Percentiles rank a stretch among this genome's conserved stretches.
Conservation (phyloP, 2,113 vertebrate species). For the Hippocampus mohnikei region DNA sequence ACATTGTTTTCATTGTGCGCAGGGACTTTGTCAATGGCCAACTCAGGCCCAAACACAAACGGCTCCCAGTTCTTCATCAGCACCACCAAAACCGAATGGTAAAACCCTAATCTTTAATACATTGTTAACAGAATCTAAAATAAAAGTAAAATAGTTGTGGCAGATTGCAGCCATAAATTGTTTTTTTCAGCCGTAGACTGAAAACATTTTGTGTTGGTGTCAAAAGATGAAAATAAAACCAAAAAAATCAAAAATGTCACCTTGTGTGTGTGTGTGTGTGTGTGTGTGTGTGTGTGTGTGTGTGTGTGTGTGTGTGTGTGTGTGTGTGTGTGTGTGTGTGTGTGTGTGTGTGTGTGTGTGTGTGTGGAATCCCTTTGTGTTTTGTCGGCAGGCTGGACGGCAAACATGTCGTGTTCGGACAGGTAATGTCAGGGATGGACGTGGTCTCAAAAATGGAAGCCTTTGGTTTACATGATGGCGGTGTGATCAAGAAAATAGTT, state of each 20-base stretch:
- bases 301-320: neutral
- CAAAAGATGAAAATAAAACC: no score
- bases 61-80: slow-evolving; percentile 97
- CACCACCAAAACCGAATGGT: slow-evolving; percentile 90
- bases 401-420: slow-evolving; percentile 93
- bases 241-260: neutral
- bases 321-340: neutral
- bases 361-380: neutral
- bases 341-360: no score
- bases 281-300: no score
- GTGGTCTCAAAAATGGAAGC: slow-evolving; percentile 86
- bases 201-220: no score
- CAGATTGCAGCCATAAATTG: no score
- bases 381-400: slow-evolving; percentile 80
- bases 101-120: slow-evolving; percentile 18
- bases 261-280: neutral
- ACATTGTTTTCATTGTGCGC: neutral
- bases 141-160: neutral
- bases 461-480: slow-evolving; percentile 84
- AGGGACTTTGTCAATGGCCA: slow-evolving; percentile 96
- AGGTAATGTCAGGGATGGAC: slow-evolving; percentile 88
- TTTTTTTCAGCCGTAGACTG: no score
- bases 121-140: neutral
- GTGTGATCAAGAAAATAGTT: slow-evolving; percentile 84
- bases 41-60: slow-evolving; percentile 91